Evolutionary conservation across 2,888 invertebrate species (phyloP).

Genomic region (Leptinotarsa peninsularis): DNA sequence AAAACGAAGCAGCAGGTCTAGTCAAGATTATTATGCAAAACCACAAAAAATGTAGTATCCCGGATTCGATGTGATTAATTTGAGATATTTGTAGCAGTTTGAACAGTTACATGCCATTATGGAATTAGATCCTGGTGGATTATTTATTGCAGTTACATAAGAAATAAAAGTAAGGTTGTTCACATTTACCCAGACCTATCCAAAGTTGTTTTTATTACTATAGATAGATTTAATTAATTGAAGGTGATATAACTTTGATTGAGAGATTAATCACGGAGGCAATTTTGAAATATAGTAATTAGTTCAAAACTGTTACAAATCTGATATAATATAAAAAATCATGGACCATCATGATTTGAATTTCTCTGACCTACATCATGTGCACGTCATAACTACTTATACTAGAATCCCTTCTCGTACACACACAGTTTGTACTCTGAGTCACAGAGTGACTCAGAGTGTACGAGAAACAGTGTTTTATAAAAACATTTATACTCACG

Average conservation of each 20-base stretch:
- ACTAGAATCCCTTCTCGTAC: too few relatives aligned
- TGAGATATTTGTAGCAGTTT: conserved; percentile 24
- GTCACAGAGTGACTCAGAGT: too few relatives aligned
- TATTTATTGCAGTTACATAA: conserved; percentile 5
- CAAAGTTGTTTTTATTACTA: neutral
- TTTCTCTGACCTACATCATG: too few relatives aligned
- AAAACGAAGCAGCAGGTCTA: neutral
- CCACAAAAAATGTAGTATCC: conserved; percentile 23
- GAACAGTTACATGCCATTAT: conserved; percentile 3
- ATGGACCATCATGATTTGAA: too few relatives aligned
- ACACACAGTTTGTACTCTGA: too few relatives aligned
- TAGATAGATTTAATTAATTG: neutral
- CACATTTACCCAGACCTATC: conserved; percentile 4
- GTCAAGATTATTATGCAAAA: conserved; percentile 14
- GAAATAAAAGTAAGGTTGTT: neutral
- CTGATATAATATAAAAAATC: too few relatives aligned
- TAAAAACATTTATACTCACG: too few relatives aligned
- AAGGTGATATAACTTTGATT: neutral
- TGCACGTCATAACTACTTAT: too few relatives aligned
- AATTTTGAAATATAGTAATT: neutral
- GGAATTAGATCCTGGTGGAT: conserved; percentile 13
- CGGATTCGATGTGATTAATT: conserved; percentile 26
- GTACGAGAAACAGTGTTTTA: too few relatives aligned
- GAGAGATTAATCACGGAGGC: neutral
- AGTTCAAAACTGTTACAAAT: too few relatives aligned